These are phyloP conservation scores for Enteromius viviparus DNA, from an alignment of 2,797 vertebrate genomes.

Conservation along the genomic window DNA sequence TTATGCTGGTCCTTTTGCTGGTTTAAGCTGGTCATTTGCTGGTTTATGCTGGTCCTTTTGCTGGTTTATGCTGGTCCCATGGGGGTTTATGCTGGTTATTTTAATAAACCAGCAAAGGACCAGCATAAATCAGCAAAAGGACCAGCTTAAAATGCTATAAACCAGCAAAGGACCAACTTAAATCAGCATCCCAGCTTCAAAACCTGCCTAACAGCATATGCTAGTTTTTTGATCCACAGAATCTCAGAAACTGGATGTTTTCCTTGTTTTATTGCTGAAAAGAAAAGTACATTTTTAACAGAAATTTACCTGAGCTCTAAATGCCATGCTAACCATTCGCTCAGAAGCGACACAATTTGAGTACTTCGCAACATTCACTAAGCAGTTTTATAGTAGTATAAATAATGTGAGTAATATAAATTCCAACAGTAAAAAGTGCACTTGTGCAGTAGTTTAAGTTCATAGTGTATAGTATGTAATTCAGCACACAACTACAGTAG, in stretches of 20 bases:
- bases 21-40: too few relatives aligned
- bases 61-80: too few relatives aligned
- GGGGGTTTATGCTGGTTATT: too few relatives aligned
- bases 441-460: neutral
- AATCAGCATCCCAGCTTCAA: too few relatives aligned
- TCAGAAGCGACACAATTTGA: neutral
- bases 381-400: neutral
- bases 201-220: too few relatives aligned
- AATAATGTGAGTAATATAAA: neutral
- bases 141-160: too few relatives aligned
- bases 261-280: neutral
- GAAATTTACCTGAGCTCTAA: neutral
- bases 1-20: too few relatives aligned
- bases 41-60: too few relatives aligned
- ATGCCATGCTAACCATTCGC: neutral
- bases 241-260: neutral
- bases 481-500: neutral
- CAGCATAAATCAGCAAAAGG: too few relatives aligned
- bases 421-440: neutral
- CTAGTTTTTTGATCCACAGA: neutral
- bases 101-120: too few relatives aligned
- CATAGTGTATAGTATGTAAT: neutral
- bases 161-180: too few relatives aligned
- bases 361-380: neutral
- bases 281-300: too few relatives aligned